These are phyloP conservation scores for Luidia sarsii DNA, from an alignment of 53 echinoderm and acorn worm genomes.

Conservation along the genomic window DNA sequence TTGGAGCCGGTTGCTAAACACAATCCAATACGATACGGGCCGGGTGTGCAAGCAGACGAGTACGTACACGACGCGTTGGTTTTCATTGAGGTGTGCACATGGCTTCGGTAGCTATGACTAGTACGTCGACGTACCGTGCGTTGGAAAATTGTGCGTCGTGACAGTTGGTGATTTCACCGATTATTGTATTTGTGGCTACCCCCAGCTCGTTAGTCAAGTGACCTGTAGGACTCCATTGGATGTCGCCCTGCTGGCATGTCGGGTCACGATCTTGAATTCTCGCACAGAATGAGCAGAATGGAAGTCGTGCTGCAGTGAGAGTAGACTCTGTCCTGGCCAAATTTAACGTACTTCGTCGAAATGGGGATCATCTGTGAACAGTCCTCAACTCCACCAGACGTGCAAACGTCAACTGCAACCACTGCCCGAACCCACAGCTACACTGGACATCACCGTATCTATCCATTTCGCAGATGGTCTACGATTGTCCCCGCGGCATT, in stretches of 20 bases:
- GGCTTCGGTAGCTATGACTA: not conserved
- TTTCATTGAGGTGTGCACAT: slow-evolving; percentile 1
- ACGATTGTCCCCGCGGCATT: not conserved
- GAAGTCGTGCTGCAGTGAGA: too few species aligned
- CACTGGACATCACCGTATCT: too few species aligned
- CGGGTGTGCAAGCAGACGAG: not conserved
- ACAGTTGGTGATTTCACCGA: not conserved
- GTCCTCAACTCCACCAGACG: too few species aligned
- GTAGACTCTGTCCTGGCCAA: too few species aligned
- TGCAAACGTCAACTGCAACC: too few species aligned
- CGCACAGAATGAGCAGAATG: too few species aligned
- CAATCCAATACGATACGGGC: not conserved
- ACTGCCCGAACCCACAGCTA: too few species aligned
- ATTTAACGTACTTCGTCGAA: too few species aligned
- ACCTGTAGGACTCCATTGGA: not conserved
- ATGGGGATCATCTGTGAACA: too few species aligned
- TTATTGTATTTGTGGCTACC: not conserved
- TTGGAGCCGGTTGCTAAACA: not conserved
- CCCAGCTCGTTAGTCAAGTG: not conserved
- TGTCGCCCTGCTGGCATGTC: too few species aligned
- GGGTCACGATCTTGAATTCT: too few species aligned
- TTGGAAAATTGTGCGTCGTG: not conserved
- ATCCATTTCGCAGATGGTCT: slow-evolving; percentile 11
- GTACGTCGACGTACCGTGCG: not conserved
- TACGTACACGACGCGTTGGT: too few species aligned